Percentiles rank a stretch among this genome's conserved stretches.
phyloP scores from a whole-genome alignment of 2,888 invertebrate genomes.

The Cheilosia variabilis region DNA sequence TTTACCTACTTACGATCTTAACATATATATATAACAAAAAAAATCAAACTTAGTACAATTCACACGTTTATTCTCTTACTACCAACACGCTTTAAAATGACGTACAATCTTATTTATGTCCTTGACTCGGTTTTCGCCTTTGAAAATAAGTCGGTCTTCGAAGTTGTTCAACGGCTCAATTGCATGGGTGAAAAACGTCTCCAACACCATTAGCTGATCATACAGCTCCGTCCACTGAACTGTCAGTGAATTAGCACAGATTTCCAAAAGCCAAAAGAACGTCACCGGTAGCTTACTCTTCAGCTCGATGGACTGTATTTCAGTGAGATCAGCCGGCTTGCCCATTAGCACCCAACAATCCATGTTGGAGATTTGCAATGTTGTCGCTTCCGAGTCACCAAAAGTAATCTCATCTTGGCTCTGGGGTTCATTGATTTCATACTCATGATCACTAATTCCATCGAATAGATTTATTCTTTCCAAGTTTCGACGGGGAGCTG shows the following conservation, averaged over 20 bases:
- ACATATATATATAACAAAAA: background rate
- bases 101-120: conserved; percentile 78
- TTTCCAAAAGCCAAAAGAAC: conserved; percentile 82
- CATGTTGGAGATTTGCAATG: conserved; percentile 80
- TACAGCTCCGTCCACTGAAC: conserved; percentile 79
- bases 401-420: background rate
- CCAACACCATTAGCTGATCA: conserved; percentile 81
- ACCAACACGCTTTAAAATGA: conserved; percentile 79
- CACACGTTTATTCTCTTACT: background rate
- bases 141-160: conserved; percentile 77
- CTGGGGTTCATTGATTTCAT: background rate
- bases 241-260: conserved; percentile 80
- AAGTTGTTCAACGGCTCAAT: conserved; percentile 79
- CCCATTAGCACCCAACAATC: conserved; percentile 82
- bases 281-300: conserved; percentile 79
- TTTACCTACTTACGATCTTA: background rate
- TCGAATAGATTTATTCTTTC: conserved; percentile 76
- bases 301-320: conserved; percentile 77
- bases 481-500: conserved; percentile 78
- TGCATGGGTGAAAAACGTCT: conserved; percentile 80
- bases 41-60: background rate
- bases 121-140: conserved; percentile 77
- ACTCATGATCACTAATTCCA: conserved; percentile 76
- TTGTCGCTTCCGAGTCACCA: conserved; percentile 8
- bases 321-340: conserved; percentile 59